Evolutionary conservation across 2,888 invertebrate species (phyloP).

Genomic region (Hyalella azteca): DNA sequence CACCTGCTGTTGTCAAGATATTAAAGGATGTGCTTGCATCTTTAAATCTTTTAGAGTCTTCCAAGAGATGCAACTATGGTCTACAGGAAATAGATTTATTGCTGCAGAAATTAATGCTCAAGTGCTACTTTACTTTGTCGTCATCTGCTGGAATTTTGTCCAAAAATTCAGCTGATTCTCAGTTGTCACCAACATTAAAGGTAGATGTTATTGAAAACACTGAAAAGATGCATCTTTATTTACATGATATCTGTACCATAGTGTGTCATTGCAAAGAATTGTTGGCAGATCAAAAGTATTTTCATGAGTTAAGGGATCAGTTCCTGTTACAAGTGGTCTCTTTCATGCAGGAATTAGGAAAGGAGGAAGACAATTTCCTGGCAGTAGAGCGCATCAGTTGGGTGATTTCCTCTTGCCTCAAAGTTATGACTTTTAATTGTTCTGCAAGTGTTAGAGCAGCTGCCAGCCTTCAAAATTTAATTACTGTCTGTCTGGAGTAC

Average conservation of each 20-base stretch:
- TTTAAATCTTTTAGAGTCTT: not conserved
- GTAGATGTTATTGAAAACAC: not conserved
- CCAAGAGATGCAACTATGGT: not conserved
- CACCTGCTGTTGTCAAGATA: not conserved
- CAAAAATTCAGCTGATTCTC: too few relatives aligned
- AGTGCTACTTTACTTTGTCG: not conserved
- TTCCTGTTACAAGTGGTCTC: not conserved
- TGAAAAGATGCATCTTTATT: not conserved
- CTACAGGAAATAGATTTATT: not conserved
- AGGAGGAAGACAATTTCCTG: not conserved
- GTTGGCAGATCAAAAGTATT: not conserved
- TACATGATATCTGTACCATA: not conserved
- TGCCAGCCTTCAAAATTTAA: not conserved
- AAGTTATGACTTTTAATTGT: not conserved
- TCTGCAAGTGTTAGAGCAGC: not conserved
- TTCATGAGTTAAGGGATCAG: not conserved
- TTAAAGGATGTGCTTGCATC: not conserved
- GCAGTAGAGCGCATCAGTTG: not conserved
- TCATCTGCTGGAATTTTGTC: not conserved
- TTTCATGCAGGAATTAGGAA: not conserved
- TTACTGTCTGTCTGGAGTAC: not conserved
- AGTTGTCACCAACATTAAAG: not conserved
- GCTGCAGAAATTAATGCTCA: not conserved
- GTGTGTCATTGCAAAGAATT: not conserved
- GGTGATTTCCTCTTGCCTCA: not conserved